These are phyloP conservation scores for Gymnodraco acuticeps DNA, from an alignment of 2,797 vertebrate species.

Conservation along the genomic window DNA sequence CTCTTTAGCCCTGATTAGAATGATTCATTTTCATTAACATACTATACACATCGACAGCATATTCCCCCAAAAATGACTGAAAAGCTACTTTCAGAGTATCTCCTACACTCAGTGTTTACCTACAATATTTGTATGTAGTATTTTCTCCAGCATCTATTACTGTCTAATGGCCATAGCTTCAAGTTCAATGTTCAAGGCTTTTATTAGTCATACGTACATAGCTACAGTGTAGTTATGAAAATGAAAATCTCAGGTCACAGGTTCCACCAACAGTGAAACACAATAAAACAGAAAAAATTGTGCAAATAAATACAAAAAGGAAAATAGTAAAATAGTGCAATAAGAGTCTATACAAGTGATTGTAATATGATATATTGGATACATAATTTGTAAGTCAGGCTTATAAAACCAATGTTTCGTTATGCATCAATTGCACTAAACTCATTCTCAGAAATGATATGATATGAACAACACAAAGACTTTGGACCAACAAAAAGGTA, in stretches of 20 bases:
- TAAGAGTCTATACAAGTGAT: no score
- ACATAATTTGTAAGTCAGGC: no score
- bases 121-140: neutral
- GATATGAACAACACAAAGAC: slow-evolving; percentile 35
- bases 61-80: slow-evolving; percentile 1
- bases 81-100: neutral
- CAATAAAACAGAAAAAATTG: no score
- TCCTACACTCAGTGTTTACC: neutral
- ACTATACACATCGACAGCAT: slow-evolving; percentile 38
- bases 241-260: no score
- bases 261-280: no score
- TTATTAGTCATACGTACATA: no score
- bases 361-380: no score
- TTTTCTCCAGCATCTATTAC: slow-evolving; percentile 19
- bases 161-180: slow-evolving; percentile 2
- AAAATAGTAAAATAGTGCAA: no score
- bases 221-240: no score
- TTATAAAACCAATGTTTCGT: slow-evolving; percentile 15
- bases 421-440: neutral
- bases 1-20: slow-evolving; percentile 68
- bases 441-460: slow-evolving; percentile 1
- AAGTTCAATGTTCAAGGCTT: no score
- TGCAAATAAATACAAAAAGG: no score
- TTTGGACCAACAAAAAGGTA: slow-evolving; percentile 50
- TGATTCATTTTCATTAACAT: slow-evolving; percentile 62